Evolutionary conservation across 1,140 invertebrate genomes (phyloP).

Genomic region (Caenorhabditis tropicalis): DNA sequence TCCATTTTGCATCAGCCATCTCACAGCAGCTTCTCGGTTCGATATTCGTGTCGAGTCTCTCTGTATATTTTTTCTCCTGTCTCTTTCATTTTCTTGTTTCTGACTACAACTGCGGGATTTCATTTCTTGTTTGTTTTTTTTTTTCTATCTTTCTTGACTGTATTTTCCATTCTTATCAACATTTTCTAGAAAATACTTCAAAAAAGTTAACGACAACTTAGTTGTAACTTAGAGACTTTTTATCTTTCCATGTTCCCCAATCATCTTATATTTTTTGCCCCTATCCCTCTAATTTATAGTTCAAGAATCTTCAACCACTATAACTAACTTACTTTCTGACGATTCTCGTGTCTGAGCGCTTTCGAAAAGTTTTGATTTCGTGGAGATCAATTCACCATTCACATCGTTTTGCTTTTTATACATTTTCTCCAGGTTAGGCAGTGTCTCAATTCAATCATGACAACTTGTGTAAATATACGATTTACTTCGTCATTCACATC

Average conservation of each 20-base stretch:
- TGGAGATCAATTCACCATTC: neutral
- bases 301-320: neutral
- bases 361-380: slow-evolving; percentile 19
- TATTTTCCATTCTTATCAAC: neutral
- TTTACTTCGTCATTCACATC: slow-evolving; percentile 21
- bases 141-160: slow-evolving; percentile 14
- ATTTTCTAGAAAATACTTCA: neutral
- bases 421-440: slow-evolving; percentile 18
- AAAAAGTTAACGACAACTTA: neutral
- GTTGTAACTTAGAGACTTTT: slow-evolving; percentile 4
- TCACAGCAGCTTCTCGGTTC: slow-evolving; percentile 29
- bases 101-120: slow-evolving; percentile 15
- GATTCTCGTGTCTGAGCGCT: slow-evolving; percentile 42
- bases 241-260: neutral
- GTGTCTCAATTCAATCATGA: slow-evolving; percentile 41
- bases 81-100: slow-evolving; percentile 17
- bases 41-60: slow-evolving; percentile 2
- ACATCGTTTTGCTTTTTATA: neutral
- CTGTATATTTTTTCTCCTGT: slow-evolving; percentile 23
- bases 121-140: slow-evolving; percentile 20
- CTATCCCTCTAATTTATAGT: slow-evolving; percentile 1
- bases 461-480: slow-evolving; percentile 39
- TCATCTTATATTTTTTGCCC: neutral
- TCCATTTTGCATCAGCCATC: slow-evolving; percentile 38
- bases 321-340: slow-evolving; percentile 28